Evolutionary conservation across 1,140 invertebrate genomes (phyloP), one percentile per base, ranked within the genome.

Genomic region (Heliconius hermathena): DNA sequence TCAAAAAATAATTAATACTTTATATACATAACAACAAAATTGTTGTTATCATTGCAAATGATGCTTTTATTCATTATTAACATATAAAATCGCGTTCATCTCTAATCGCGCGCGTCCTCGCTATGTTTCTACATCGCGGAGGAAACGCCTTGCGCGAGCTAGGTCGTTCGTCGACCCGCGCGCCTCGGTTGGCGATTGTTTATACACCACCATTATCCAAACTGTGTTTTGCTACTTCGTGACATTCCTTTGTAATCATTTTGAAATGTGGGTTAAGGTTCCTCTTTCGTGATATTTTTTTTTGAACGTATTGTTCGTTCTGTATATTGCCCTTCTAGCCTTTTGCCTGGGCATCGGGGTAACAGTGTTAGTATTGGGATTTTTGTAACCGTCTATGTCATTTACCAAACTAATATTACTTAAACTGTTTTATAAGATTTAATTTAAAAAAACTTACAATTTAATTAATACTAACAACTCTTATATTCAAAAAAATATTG

Each of bases 171-270:
- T 89, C 91, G 92, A 94, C 91, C 92, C 89, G 86, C 81, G 75
- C 82, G 86, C 89, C 90, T 89, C 89, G 90, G 84, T 83, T 86
- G 76, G 80, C 86, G 84, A 90, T 90, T 92, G 91, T 93, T 90
- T 88, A 89, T 87, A 92, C 88, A 86, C 89, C 86, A 81, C 85
- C 83, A 93, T 94, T 91, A 93, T 91, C 91, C 87, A 90, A 89
- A 90, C 88, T 88, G 85, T 88, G 88, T 88, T 91, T 88, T 86
- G 87, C 90, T 88, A 86, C 87, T 91, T 92, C 91, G 91, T 91
- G 91, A 93, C 93, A 93, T 93, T 90, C 93, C 93, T 91, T 90
- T 89, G 88, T 92, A 91, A 94, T 91, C 88, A 89, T 89, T 87
- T 81, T 81, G 78, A 84, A 90, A 93, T 93, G 87, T 93, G 81